Evolutionary conservation across 2,113 vertebrate genomes (phyloP).

Genomic region (Oncorhynchus keta): DNA sequence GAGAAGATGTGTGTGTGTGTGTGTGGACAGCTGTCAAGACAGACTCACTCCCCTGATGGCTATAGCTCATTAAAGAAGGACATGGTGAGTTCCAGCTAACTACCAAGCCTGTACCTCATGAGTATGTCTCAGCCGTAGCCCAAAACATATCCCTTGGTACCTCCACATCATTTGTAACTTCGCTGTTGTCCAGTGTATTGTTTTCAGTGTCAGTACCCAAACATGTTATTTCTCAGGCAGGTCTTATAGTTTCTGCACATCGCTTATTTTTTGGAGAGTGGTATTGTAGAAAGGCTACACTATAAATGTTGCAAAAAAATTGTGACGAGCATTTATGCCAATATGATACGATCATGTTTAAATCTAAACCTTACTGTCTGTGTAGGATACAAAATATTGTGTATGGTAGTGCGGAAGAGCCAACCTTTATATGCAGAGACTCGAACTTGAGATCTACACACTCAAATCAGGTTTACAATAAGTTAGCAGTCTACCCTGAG

Average conservation of each 20-base stretch:
- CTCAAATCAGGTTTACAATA: too few species aligned
- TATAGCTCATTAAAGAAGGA: slow-evolving; percentile 57
- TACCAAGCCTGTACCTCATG: neutral
- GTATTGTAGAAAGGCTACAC: too few species aligned
- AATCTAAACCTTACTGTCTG: too few species aligned
- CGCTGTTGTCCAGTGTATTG: slow-evolving; percentile 28
- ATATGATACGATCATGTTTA: too few species aligned
- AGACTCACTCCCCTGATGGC: slow-evolving; percentile 59
- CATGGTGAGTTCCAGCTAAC: neutral
- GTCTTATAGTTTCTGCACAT: neutral
- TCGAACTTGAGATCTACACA: too few species aligned
- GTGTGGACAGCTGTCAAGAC: slow-evolving; percentile 63
- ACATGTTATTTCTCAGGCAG: neutral
- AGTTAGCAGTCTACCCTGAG: too few species aligned
- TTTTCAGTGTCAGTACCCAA: slow-evolving; percentile 25
- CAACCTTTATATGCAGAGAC: too few species aligned
- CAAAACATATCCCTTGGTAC: slow-evolving; percentile 39
- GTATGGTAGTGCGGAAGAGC: too few species aligned
- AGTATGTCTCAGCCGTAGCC: neutral
- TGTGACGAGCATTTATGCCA: too few species aligned
- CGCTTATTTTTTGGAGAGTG: neutral
- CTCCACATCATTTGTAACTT: slow-evolving; percentile 54
- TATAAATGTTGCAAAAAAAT: too few species aligned
- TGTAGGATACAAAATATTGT: too few species aligned
- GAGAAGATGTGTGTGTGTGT: slow-evolving; percentile 21